Evolutionary conservation across 2,888 invertebrate species (phyloP), one percentile per base, ranked within the genome.

Genomic region (Drosophila rubida): DNA sequence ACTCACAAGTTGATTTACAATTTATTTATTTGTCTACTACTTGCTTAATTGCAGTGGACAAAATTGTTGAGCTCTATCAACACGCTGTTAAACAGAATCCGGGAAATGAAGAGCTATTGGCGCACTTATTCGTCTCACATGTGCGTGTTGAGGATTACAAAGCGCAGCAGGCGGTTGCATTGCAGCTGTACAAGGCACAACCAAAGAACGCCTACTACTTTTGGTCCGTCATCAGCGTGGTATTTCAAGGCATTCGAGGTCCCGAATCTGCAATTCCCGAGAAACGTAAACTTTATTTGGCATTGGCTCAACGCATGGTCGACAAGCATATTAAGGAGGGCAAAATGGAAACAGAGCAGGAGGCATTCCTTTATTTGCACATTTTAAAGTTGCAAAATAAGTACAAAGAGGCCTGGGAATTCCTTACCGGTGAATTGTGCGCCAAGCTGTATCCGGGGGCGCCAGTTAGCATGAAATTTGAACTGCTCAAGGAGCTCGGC

Each of bases 191-290:
- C 92, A 98, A 98, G 93, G 93, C 97, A 59, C 96, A 96, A 86
- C 96, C 97, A 2, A 98, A 98, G 91, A 97, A 97, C 91, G 98
- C 98, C 0, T 99, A 99, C 91, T 98, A 98, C 91, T 98, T 98
- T 91, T 99, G 99, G 99, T 97, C 97, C 16, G 96, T 99, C 8
- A 98, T 99, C 97, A 98, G 98, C 90, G 95, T 98, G 79, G 95
- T 99, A 19, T 94, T 99, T 93, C 99, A 99, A 92, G 93, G 92
- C 13, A 92, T 92, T 8, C 91, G 93, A 13, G 93, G 93, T 1
- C 92, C 91, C 1, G 93, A 92, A 55, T 89, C 91, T 9, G 92
- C 92, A 5, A 94, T 94, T 79, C 90, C 91, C 6, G 93, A 93
- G 1, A 95, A 95, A 89, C 93, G 92, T 72, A 94, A 94, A 69